Percentiles rank a stretch among this genome's conserved stretches.
phyloP scores from a whole-genome alignment of 2,797 vertebrate species.

The Australoheros facetus region DNA sequence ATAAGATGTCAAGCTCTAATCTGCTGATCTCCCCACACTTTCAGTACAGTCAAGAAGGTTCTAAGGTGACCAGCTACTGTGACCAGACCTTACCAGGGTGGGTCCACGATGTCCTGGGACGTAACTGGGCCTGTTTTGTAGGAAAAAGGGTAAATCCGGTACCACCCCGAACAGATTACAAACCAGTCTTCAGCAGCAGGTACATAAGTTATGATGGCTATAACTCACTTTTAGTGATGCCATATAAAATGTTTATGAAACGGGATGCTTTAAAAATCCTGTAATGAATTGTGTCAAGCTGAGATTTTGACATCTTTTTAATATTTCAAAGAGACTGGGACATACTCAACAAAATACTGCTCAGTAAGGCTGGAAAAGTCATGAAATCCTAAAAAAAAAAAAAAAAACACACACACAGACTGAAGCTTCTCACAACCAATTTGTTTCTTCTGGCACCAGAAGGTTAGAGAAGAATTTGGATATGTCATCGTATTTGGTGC shows the following conservation, averaged over 20 bases:
- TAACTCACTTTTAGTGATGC: too few relatives aligned
- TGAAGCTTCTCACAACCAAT: too few relatives aligned
- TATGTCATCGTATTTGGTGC: background rate
- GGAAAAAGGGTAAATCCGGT: conserved; percentile 81
- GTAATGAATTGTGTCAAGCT: too few relatives aligned
- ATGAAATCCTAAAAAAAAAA: too few relatives aligned
- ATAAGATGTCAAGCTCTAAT: background rate
- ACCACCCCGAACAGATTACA: conserved; percentile 40
- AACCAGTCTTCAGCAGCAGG: conserved; percentile 50
- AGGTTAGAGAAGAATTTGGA: background rate
- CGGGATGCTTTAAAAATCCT: too few relatives aligned
- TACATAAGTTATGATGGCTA: conserved; percentile 29
- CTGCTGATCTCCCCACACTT: background rate
- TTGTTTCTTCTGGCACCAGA: background rate
- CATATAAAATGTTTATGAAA: too few relatives aligned
- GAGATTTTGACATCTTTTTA: too few relatives aligned
- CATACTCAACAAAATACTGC: too few relatives aligned
- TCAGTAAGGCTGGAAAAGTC: too few relatives aligned
- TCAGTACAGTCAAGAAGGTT: conserved; percentile 86
- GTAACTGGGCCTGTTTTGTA: conserved; percentile 94
- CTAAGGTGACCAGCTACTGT: conserved; percentile 88
- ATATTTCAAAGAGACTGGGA: too few relatives aligned
- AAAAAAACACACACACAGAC: too few relatives aligned
- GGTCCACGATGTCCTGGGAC: conserved; percentile 93
- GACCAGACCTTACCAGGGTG: conserved; percentile 92